Conservation (phyloP, 1,140 invertebrate species). For the Bombus breviceps region DNA sequence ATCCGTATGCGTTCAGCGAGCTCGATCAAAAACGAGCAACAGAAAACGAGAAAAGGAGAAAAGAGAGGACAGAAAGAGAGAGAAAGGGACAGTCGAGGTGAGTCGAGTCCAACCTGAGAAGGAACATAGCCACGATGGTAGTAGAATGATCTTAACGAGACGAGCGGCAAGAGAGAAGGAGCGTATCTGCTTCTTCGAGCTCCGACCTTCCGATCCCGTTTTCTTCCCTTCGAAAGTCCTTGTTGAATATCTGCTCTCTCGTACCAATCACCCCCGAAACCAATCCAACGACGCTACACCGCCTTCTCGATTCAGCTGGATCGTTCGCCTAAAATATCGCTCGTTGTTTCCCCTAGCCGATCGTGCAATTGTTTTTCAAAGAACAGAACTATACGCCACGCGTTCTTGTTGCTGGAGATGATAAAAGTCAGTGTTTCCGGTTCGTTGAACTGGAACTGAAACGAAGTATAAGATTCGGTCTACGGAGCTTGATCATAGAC, state of each 20-base stretch:
- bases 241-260: constrained; percentile 11
- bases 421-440: constrained; percentile 38
- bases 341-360: background rate
- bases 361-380: constrained; percentile 14
- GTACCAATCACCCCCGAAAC: background rate
- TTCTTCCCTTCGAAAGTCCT: constrained; percentile 61
- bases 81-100: background rate
- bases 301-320: background rate
- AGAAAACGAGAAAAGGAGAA: background rate
- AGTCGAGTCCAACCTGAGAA: background rate
- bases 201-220: constrained; percentile 69
- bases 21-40: constrained; percentile 32
- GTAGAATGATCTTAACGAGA: constrained; percentile 53
- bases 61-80: background rate
- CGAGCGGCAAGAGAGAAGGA: constrained; percentile 13
- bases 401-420: constrained; percentile 11
- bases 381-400: constrained; percentile 16
- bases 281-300: background rate
- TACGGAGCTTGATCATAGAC: background rate
- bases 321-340: background rate
- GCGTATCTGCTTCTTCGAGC: constrained; percentile 17
- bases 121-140: background rate
- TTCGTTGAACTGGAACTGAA: constrained; percentile 43
- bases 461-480: constrained; percentile 20
- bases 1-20: constrained; percentile 41